Evolutionary conservation across 2,797 vertebrate species (phyloP).

Genomic region (Malacoraja senta): DNA sequence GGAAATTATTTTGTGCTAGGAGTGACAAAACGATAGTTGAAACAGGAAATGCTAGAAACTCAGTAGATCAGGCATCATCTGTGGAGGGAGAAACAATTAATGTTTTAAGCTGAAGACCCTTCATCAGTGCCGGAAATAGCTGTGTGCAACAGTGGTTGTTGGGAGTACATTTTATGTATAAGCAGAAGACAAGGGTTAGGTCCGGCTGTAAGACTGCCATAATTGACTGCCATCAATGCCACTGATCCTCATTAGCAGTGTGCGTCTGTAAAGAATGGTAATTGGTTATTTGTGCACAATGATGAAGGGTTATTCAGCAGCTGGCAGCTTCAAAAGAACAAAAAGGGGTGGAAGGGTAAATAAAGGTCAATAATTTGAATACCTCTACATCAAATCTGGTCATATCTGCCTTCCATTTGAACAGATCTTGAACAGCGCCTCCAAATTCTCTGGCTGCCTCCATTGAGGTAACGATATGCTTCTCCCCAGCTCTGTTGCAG

Average conservation of each 20-base stretch:
- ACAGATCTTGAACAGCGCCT: constrained; percentile 85
- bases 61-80: no score
- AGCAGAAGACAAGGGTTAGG: no score
- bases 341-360: background rate
- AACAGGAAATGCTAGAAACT: no score
- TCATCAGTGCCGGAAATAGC: no score
- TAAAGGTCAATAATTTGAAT: constrained; percentile 32
- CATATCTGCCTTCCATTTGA: constrained; percentile 98
- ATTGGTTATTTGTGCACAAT: background rate
- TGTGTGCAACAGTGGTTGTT: background rate
- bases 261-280: background rate
- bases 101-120: no score
- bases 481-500: constrained; percentile 85
- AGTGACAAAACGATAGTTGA: no score
- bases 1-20: no score
- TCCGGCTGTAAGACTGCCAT: no score
- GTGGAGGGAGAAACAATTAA: no score
- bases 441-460: constrained; percentile 94
- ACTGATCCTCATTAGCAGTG: background rate
- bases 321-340: background rate
- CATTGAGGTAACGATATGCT: constrained; percentile 87
- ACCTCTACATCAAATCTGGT: constrained; percentile 97
- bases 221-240: no score
- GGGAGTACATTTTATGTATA: background rate
- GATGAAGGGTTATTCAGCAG: background rate